A percentile compares a stretch with the other conserved stretches of the same genome.
phyloP scores from a whole-genome alignment of 2,797 vertebrate species.

The Enteromius mattozi region DNA sequence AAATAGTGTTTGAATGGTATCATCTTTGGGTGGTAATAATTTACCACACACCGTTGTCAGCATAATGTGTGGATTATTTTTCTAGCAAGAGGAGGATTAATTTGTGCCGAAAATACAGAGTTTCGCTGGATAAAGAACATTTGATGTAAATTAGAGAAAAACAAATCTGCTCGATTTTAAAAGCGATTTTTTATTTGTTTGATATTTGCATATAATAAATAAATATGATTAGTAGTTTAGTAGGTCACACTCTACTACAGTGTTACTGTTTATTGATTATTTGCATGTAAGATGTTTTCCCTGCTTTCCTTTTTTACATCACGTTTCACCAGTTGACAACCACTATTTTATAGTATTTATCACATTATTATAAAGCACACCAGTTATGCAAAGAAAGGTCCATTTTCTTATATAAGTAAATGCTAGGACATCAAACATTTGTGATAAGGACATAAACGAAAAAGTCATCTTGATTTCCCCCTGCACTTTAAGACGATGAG shows the following conservation, averaged over 20 bases:
- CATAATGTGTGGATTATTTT: neutral
- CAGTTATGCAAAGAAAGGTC: neutral
- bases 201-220: no score
- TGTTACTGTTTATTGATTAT: neutral
- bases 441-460: neutral
- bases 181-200: no score
- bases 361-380: neutral
- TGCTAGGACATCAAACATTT: neutral
- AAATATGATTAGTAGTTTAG: no score
- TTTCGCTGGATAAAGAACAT: neutral
- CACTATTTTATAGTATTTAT: neutral
- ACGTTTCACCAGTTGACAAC: neutral
- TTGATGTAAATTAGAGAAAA: neutral
- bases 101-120: neutral
- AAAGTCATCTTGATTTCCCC: conserved; percentile 13
- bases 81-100: neutral
- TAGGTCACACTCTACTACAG: neutral
- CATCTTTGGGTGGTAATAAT: neutral
- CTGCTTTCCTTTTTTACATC: neutral
- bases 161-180: neutral
- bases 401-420: neutral
- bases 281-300: neutral
- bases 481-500: conserved; percentile 1
- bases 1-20: neutral
- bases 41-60: neutral